Conservation (phyloP, 2,888 invertebrate genomes). For the Phytoseiulus persimilis region DNA sequence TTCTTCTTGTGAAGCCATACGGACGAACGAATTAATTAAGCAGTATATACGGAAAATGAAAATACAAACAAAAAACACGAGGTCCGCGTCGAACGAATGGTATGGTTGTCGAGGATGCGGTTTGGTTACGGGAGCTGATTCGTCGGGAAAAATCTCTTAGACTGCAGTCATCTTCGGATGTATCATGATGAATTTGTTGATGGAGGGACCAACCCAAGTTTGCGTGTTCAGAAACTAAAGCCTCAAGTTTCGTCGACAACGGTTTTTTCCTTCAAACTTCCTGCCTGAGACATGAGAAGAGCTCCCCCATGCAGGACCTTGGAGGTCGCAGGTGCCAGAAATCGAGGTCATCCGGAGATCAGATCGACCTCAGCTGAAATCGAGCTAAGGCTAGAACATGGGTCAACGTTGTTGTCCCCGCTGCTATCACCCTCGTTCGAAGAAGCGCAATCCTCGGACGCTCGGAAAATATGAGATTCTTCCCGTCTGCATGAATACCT, state of each 20-base stretch:
- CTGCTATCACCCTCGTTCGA: no score
- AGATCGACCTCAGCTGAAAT: no score
- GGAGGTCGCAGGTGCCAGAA: no score
- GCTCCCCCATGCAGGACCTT: no score
- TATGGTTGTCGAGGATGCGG: background rate
- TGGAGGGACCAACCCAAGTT: background rate
- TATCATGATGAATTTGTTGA: background rate
- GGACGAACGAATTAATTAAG: background rate
- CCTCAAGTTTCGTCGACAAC: background rate
- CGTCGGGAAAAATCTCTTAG: background rate
- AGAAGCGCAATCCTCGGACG: no score
- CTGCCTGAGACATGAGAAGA: no score
- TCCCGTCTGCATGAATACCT: no score
- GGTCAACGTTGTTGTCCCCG: no score
- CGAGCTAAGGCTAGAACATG: no score
- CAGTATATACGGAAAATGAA: conserved; percentile 8
- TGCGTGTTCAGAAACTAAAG: background rate
- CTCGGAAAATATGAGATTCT: no score
- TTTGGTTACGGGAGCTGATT: background rate
- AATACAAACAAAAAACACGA: background rate
- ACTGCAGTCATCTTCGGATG: no score
- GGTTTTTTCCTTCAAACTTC: background rate
- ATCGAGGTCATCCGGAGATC: no score
- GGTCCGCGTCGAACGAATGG: background rate
- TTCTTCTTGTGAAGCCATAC: background rate